phyloP scores from a whole-genome alignment of 2,113 vertebrate genomes.

The Geococcyx californianus region DNA sequence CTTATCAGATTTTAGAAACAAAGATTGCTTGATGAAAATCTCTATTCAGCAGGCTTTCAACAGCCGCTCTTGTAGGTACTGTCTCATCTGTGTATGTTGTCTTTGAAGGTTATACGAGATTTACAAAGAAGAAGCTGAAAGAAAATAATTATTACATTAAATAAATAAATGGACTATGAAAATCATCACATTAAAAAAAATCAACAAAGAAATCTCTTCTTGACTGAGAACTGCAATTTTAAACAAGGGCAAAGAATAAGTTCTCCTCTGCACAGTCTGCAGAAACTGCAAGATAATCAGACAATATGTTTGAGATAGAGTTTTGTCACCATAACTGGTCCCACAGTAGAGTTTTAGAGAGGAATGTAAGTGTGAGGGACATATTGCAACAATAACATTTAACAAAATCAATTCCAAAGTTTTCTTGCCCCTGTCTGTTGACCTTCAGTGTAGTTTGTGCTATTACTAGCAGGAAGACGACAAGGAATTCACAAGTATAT shows the following conservation, averaged over 20 bases:
- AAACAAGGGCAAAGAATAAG: slow-evolving; percentile 5
- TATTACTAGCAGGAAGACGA: background rate
- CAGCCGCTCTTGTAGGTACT: background rate
- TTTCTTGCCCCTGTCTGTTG: slow-evolving; percentile 3
- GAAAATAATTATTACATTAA: background rate
- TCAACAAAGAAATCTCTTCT: background rate
- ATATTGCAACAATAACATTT: slow-evolving; percentile 8
- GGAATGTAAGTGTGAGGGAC: background rate
- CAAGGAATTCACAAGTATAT: slow-evolving; percentile 9
- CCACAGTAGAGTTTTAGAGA: background rate
- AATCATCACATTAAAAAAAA: background rate
- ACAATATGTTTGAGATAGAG: background rate
- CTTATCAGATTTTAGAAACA: background rate
- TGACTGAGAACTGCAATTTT: slow-evolving; percentile 16
- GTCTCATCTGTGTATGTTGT: background rate
- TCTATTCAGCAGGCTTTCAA: background rate
- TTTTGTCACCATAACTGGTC: slow-evolving; percentile 43
- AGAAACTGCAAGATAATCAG: slow-evolving; percentile 35
- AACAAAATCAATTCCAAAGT: slow-evolving; percentile 43
- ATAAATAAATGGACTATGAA: background rate
- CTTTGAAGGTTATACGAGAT: slow-evolving; percentile 12
- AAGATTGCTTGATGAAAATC: background rate
- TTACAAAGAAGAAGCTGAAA: background rate
- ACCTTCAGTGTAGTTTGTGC: slow-evolving; percentile 20
- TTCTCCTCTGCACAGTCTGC: background rate